A percentile compares a stretch with the other conserved stretches of the same genome.
Evolutionary conservation across 92 coral and sea anemone genomes (phyloP).

Genomic region (Virgularia gustaviana): DNA sequence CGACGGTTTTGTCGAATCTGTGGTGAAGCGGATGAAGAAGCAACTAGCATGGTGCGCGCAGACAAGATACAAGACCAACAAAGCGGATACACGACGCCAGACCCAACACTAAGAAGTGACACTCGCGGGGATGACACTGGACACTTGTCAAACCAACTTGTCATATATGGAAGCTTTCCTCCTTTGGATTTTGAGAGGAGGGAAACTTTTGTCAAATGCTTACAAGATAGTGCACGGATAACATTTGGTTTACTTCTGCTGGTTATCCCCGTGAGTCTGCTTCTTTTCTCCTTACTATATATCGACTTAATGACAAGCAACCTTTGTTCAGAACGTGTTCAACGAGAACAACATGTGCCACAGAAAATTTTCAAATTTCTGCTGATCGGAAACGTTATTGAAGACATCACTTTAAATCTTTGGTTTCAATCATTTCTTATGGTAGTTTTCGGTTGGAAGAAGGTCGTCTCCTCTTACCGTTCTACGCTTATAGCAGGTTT

Average conservation of each 20-base stretch:
- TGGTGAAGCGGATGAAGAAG: no score
- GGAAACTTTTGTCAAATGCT: not conserved
- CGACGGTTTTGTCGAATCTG: no score
- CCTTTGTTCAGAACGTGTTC: constrained; percentile 10
- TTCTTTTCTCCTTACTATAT: constrained; percentile 1
- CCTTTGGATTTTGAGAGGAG: not conserved
- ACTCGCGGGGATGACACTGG: no score
- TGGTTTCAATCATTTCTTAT: constrained; percentile 16
- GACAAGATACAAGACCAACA: no score
- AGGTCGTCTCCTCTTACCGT: not conserved
- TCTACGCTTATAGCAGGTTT: not conserved
- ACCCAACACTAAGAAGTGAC: no score
- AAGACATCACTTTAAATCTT: not conserved
- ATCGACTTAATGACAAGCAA: constrained; percentile 1
- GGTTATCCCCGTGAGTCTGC: not conserved
- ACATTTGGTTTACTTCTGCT: constrained; percentile 2
- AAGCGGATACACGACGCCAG: no score
- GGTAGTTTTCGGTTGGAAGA: constrained; percentile 7
- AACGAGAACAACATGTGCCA: not conserved
- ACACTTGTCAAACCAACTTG: no score
- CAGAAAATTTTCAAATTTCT: not conserved
- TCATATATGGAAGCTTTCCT: no score
- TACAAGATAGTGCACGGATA: constrained; percentile 3
- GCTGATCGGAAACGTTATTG: constrained; percentile 13
- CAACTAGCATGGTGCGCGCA: no score